Conservation (phyloP, 2,888 invertebrate genomes). For the Tuberolachnus salignus region DNA sequence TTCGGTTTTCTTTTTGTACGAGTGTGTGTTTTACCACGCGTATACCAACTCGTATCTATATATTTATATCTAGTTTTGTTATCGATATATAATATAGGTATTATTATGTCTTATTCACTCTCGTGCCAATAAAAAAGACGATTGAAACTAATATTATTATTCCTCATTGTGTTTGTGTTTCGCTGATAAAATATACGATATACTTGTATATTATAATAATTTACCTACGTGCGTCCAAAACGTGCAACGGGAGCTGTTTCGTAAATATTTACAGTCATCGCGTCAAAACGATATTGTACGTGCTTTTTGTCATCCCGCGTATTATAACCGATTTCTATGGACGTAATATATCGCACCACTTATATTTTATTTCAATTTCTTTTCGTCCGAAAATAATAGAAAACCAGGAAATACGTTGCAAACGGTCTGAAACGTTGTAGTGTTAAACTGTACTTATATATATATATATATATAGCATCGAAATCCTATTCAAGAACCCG, state of each 20-base stretch:
- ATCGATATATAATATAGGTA: too few relatives aligned
- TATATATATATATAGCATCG: neutral
- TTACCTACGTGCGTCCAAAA: neutral
- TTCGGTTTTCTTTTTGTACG: too few relatives aligned
- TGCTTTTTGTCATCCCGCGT: neutral
- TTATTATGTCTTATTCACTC: too few relatives aligned
- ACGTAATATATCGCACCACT: neutral
- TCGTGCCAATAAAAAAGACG: too few relatives aligned
- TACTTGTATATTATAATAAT: neutral
- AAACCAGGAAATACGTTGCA: constrained; percentile 18
- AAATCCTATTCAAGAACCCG: constrained; percentile 22
- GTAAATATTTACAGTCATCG: constrained; percentile 1
- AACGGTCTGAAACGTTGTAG: neutral
- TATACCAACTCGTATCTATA: too few relatives aligned
- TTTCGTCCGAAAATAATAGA: constrained; percentile 10
- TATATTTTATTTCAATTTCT: constrained; percentile 6
- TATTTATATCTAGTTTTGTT: too few relatives aligned
- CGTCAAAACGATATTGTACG: neutral
- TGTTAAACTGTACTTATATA: neutral
- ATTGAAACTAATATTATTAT: too few relatives aligned
- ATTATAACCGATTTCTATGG: constrained; percentile 6
- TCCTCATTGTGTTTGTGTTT: too few relatives aligned
- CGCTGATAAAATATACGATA: neutral
- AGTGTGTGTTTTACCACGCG: too few relatives aligned
- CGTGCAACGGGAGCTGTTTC: neutral